Base-by-base conservation (phyloP, 2,888 invertebrate genomes). In the Mimas tiliae region DNA sequence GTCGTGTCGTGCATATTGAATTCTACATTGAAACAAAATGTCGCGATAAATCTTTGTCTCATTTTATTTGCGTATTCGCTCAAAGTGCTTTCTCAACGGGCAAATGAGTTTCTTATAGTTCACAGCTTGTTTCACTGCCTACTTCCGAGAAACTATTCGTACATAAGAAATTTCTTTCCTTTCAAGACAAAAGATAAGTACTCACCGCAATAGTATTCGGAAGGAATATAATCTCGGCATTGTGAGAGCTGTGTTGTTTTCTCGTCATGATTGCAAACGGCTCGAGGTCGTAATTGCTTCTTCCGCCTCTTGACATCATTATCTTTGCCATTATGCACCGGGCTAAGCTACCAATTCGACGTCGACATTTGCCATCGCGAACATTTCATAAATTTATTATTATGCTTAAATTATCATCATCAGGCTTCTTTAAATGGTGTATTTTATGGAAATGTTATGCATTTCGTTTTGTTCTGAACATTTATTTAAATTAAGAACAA, bases 271-370 rank as follows among this genome's bases (percentile, higher is more conserved):
- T 87, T 84, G 86, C 85, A 83, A 82, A 82, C 80, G 80, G 76
- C 79, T 82, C 79, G 82, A 81, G 83, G 79, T 77, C 83, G 86
- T 90, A 90, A 91, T 91, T 90, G 90, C 85, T 90, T 90, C 88
- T 90, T 89, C 88, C 90, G 90, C 86, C 82, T 83, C 86, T 84
- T 89, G 88, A 88, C 86, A 85, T 88, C 86, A 90, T 91, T 89
- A 90, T 89, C 87, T 89, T 86, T 86, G 88, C 84, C 80, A 88
- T 89, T 90, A 90, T 89, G 87, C 86, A 87, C 80, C 82, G 74
- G 74, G 81, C 80, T 88, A 84, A 88, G 83, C 82, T 82, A 76
- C 71, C n/a, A 63, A 45, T 52, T 66, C 74, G 76, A 73, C 78
- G 74, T 70, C 72, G 78, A 69, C 73, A 75, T 75, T 73, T 69